A percentile compares a stretch with the other conserved stretches of the same genome.
Evolutionary conservation across 2,797 vertebrate species (phyloP).

Genomic region (Tinamus major): DNA sequence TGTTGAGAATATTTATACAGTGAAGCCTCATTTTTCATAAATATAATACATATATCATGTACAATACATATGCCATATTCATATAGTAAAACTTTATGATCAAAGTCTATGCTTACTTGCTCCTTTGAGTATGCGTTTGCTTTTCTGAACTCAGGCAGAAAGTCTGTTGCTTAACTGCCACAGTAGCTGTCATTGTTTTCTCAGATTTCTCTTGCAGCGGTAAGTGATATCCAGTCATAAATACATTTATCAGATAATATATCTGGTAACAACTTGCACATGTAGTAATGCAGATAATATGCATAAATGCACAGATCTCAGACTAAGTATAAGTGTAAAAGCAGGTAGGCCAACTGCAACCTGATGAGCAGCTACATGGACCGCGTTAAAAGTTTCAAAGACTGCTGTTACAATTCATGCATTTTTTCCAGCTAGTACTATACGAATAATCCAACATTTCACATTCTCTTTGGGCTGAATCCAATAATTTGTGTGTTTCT

Average conservation of each 20-base stretch:
- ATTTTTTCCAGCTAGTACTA: background rate
- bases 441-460: background rate
- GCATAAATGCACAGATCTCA: background rate
- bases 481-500: background rate
- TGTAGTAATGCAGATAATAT: too few relatives aligned
- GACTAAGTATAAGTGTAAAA: background rate
- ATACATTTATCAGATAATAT: background rate
- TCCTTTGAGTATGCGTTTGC: constrained; percentile 16
- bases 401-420: background rate
- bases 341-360: background rate
- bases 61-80: background rate
- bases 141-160: constrained; percentile 22
- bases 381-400: background rate
- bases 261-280: too few relatives aligned
- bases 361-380: background rate
- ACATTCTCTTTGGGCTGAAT: background rate
- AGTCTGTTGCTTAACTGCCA: constrained; percentile 28
- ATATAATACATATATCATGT: background rate
- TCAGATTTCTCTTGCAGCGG: background rate
- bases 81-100: background rate
- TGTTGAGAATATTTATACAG: background rate
- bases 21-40: background rate
- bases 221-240: background rate
- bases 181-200: background rate
- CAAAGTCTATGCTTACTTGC: constrained; percentile 11